A percentile compares a stretch with the other conserved stretches of the same genome.
phyloP scores from a whole-genome alignment of 2,797 vertebrate species.

The Myiothlypis coronata region DNA sequence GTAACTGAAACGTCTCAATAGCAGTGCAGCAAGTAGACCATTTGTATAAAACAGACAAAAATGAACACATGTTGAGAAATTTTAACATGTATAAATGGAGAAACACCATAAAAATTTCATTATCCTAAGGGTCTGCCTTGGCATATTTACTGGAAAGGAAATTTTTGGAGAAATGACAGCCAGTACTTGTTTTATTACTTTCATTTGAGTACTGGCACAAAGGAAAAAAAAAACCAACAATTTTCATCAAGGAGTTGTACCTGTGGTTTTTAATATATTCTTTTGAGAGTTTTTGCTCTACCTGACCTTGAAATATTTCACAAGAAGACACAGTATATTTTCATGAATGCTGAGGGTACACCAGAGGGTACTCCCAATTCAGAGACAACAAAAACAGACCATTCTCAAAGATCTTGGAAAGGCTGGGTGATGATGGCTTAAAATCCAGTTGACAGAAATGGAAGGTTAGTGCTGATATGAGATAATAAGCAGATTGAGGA shows the following conservation, averaged over 20 bases:
- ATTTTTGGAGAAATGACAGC: not conserved
- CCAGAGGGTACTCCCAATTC: not conserved
- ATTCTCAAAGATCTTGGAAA: not conserved
- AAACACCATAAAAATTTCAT: not conserved
- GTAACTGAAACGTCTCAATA: not conserved
- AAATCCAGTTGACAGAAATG: not conserved
- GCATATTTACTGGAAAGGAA: not conserved
- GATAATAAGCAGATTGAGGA: not conserved
- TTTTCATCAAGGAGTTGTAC: not conserved
- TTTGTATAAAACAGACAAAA: not conserved
- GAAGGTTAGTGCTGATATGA: not conserved
- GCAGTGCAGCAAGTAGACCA: not conserved
- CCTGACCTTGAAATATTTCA: not conserved
- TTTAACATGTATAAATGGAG: not conserved
- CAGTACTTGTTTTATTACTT: not conserved
- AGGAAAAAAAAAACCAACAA: not conserved
- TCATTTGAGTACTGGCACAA: not conserved
- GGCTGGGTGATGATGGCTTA: not conserved
- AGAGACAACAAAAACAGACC: not conserved
- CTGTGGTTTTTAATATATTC: not conserved
- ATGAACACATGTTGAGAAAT: not conserved
- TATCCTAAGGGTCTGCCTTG: not conserved
- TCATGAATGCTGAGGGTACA: not conserved
- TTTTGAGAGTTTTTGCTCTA: not conserved
- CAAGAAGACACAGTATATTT: not conserved